Percentiles rank a stretch among this genome's conserved stretches.
These are phyloP conservation scores for Erebia ligea DNA, from an alignment of 2,888 invertebrate genomes.

Conservation along the genomic window DNA sequence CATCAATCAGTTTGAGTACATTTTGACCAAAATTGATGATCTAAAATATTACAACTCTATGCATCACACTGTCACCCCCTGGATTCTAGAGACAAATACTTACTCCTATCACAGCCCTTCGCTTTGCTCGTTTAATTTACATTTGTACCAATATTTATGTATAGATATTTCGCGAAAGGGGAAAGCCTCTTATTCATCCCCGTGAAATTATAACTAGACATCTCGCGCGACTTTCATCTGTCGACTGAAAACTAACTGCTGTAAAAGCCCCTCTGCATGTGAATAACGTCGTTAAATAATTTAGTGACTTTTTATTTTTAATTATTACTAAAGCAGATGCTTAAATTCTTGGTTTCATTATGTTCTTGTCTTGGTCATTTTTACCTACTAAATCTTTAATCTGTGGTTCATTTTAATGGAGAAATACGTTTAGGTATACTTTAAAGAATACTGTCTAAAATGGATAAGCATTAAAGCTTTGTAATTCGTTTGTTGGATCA, in stretches of 20 bases:
- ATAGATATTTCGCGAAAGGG: slow-evolving; percentile 37
- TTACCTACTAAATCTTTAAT: not conserved
- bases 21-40: too few species aligned
- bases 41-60: too few species aligned
- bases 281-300: slow-evolving; percentile 13
- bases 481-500: too few species aligned
- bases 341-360: not conserved
- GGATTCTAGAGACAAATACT: slow-evolving; percentile 48
- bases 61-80: slow-evolving; percentile 38
- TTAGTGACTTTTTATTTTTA: slow-evolving; percentile 12
- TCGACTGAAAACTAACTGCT: slow-evolving; percentile 35
- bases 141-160: slow-evolving; percentile 45
- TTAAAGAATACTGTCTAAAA: not conserved
- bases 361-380: not conserved
- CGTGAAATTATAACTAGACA: slow-evolving; percentile 34
- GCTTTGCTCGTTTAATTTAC: slow-evolving; percentile 49
- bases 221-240: slow-evolving; percentile 35
- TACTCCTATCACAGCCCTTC: slow-evolving; percentile 49
- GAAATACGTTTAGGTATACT: not conserved
- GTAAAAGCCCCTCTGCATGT: slow-evolving; percentile 8
- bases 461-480: not conserved
- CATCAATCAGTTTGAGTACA: too few species aligned
- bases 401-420: not conserved
- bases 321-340: slow-evolving; percentile 7
- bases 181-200: slow-evolving; percentile 37